Conservation (phyloP, 2,888 invertebrate genomes). For the Erannis defoliaria region DNA sequence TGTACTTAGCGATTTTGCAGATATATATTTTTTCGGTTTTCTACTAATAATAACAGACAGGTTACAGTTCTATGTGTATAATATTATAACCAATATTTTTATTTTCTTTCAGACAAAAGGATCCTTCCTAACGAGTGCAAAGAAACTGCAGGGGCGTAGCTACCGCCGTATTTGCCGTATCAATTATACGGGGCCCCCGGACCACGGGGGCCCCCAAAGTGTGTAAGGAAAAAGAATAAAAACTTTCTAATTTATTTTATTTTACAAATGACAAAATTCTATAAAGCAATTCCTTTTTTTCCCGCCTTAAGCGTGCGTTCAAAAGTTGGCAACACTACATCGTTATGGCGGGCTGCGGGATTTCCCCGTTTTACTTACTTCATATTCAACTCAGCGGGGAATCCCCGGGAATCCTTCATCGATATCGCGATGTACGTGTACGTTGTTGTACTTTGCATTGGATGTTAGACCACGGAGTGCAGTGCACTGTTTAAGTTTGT, state of each 20-base stretch:
- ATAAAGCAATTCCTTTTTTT: constrained; percentile 1
- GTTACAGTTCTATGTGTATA: too few relatives aligned
- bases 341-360: constrained; percentile 1
- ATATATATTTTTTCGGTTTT: too few relatives aligned
- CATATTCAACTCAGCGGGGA: background rate
- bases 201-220: too few relatives aligned
- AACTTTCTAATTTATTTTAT: too few relatives aligned
- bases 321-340: constrained; percentile 1
- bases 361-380: constrained; percentile 1
- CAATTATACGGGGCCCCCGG: constrained; percentile 1
- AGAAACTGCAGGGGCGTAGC: too few relatives aligned
- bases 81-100: too few relatives aligned
- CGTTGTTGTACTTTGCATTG: constrained; percentile 14
- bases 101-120: too few relatives aligned
- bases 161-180: constrained; percentile 1
- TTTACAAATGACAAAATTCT: too few relatives aligned
- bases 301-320: constrained; percentile 1
- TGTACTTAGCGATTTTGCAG: too few relatives aligned
- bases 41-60: too few relatives aligned
- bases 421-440: background rate
- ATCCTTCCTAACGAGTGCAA: too few relatives aligned
- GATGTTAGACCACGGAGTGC: constrained; percentile 26
- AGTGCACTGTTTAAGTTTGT: constrained; percentile 38
- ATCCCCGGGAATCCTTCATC: background rate
- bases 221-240: too few relatives aligned